Conservation (phyloP, 1,140 invertebrate species). For the Oryctes rhinoceros region DNA sequence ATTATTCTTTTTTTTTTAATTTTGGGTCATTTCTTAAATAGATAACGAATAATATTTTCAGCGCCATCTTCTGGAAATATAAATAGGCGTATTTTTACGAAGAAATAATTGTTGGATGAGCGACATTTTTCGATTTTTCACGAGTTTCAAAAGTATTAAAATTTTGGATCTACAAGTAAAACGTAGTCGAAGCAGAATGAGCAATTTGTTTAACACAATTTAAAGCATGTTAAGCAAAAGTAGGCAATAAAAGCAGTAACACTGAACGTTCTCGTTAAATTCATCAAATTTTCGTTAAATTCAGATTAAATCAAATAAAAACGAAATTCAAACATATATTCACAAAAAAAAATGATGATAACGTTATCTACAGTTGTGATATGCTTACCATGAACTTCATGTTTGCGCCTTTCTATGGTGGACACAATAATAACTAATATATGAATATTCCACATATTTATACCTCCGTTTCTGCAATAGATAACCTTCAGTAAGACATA, state of each 20-base stretch:
- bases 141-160: too few species aligned
- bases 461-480: constrained; percentile 10
- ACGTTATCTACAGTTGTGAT: not conserved
- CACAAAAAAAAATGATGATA: not conserved
- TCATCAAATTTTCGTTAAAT: too few species aligned
- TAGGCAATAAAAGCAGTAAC: too few species aligned
- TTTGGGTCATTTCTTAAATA: not conserved
- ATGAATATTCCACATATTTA: constrained; percentile 33
- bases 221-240: too few species aligned
- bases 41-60: not conserved
- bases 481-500: constrained; percentile 27
- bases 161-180: too few species aligned
- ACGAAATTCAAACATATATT: not conserved
- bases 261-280: too few species aligned
- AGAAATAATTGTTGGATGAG: too few species aligned
- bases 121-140: too few species aligned
- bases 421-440: constrained; percentile 25
- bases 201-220: too few species aligned
- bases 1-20: too few species aligned
- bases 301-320: not conserved
- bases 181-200: too few species aligned
- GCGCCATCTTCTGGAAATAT: not conserved
- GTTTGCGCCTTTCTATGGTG: constrained; percentile 22
- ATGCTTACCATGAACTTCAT: constrained; percentile 32
- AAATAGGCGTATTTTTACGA: not conserved